Percentiles rank a stretch among this genome's conserved stretches.
Evolutionary conservation across 2,113 vertebrate species (phyloP).

Genomic region (Cryptoleucopteryx plumbea): DNA sequence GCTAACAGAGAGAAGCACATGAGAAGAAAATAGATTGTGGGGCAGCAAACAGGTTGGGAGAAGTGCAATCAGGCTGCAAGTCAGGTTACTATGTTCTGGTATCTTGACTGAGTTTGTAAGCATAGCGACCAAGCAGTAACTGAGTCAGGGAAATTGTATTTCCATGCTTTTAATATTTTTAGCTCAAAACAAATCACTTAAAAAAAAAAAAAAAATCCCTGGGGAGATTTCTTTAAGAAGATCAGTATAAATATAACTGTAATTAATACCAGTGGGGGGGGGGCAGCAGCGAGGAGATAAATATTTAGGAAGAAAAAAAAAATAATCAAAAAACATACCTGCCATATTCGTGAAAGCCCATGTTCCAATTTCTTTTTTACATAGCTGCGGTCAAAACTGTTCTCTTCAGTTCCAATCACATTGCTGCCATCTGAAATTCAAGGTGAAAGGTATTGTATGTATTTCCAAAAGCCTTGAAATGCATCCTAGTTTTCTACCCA

Average conservation of each 20-base stretch:
- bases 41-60: not conserved
- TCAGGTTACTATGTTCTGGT: not conserved
- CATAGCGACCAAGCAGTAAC: not conserved
- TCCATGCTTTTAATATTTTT: not conserved
- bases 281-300: not conserved
- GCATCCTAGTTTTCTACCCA: not conserved
- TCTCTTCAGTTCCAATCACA: constrained; percentile 75
- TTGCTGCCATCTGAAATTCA: constrained; percentile 75
- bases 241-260: not conserved
- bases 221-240: not conserved
- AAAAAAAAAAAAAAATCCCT: not conserved
- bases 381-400: constrained; percentile 89
- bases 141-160: not conserved
- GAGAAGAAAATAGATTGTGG: not conserved
- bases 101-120: not conserved
- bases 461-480: not conserved
- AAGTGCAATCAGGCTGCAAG: not conserved
- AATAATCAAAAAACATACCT: constrained; percentile 73
- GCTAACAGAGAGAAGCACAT: not conserved
- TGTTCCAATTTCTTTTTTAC: constrained; percentile 98
- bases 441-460: not conserved
- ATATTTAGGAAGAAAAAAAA: not conserved
- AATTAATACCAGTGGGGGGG: not conserved
- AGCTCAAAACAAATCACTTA: not conserved
- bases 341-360: constrained; percentile 95